Conservation (phyloP, 2,888 invertebrate genomes). For the Lysandra coridon region DNA sequence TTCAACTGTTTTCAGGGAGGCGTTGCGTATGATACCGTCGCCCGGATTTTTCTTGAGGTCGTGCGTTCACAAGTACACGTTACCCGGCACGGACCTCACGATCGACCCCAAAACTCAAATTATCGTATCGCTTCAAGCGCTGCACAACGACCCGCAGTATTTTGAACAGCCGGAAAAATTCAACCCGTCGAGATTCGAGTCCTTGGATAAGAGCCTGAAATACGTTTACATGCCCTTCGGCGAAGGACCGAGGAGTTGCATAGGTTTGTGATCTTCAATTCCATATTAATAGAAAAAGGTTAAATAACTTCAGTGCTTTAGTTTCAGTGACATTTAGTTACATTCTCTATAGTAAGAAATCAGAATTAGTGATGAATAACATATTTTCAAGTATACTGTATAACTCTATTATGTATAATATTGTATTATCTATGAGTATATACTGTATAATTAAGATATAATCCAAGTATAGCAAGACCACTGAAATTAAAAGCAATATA, state of each 20-base stretch:
- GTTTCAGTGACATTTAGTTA: too few relatives aligned
- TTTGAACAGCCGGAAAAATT: constrained; percentile 61
- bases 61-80: constrained; percentile 62
- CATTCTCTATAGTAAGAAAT: too few relatives aligned
- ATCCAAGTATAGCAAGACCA: too few relatives aligned
- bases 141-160: constrained; percentile 65
- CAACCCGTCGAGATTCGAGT: constrained; percentile 63
- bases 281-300: too few relatives aligned
- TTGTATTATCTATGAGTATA: too few relatives aligned
- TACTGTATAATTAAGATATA: too few relatives aligned
- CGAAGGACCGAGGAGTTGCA: constrained; percentile 19
- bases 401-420: too few relatives aligned
- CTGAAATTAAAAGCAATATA: too few relatives aligned
- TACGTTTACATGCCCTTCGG: constrained; percentile 48
- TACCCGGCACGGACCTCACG: constrained; percentile 63
- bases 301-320: too few relatives aligned
- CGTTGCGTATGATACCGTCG: constrained; percentile 69
- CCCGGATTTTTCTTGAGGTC: constrained; percentile 62
- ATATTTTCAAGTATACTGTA: too few relatives aligned
- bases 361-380: too few relatives aligned
- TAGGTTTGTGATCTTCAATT: background rate
- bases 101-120: constrained; percentile 61
- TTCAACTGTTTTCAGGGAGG: constrained; percentile 46
- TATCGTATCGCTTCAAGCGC: constrained; percentile 65
- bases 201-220: constrained; percentile 53